Conservation (phyloP, 2,888 invertebrate genomes). For the Zaprionus obscuricornis region DNA sequence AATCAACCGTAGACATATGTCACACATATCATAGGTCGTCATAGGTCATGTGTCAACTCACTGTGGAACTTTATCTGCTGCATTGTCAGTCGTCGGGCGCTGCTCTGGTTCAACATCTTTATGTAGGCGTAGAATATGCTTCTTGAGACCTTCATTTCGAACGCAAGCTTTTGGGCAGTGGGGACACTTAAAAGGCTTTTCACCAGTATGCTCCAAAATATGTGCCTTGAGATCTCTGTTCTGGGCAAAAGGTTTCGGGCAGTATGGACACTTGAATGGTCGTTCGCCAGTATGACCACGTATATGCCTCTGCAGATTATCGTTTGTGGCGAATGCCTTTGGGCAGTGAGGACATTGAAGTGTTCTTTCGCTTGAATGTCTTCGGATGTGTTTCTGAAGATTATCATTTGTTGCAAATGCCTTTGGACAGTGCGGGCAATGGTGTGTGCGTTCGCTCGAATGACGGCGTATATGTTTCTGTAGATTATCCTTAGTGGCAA, state of each 20-base stretch:
- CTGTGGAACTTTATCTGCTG: constrained; percentile 22
- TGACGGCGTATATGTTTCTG: constrained; percentile 48
- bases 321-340: constrained; percentile 49
- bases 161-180: constrained; percentile 54
- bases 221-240: constrained; percentile 53
- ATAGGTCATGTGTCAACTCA: too few relatives aligned
- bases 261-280: constrained; percentile 48
- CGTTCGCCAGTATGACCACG: constrained; percentile 52
- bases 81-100: neutral
- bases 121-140: constrained; percentile 45
- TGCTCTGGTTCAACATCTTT: constrained; percentile 44
- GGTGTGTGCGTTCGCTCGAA: constrained; percentile 39
- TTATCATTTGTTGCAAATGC: constrained; percentile 50
- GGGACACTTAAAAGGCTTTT: constrained; percentile 48
- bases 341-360: constrained; percentile 47
- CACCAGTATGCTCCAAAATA: constrained; percentile 48
- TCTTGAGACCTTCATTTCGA: constrained; percentile 43
- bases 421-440: constrained; percentile 48
- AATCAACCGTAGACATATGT: neutral
- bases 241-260: constrained; percentile 49
- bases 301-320: constrained; percentile 47
- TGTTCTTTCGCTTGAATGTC: constrained; percentile 45
- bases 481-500: constrained; percentile 51
- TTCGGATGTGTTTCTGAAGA: constrained; percentile 47
- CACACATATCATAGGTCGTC: too few relatives aligned